Percentiles rank a stretch among this genome's conserved stretches.
Conservation (phyloP, 2,888 invertebrate genomes). For the Parochlus steinenii region DNA sequence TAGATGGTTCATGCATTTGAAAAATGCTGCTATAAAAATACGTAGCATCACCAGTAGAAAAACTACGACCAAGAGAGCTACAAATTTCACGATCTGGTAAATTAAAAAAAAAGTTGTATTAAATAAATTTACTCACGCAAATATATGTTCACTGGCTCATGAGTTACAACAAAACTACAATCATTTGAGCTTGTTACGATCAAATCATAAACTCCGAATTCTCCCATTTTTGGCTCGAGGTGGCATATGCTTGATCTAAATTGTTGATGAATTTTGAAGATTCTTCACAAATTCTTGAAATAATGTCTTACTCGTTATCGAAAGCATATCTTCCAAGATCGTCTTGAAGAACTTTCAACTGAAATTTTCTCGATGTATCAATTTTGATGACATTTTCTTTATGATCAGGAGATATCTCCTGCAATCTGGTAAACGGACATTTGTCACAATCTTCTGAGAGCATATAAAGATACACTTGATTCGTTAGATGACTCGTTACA, state of each 20-base stretch:
- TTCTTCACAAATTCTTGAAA: slow-evolving; percentile 16
- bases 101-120: slow-evolving; percentile 10
- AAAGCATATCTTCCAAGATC: slow-evolving; percentile 32
- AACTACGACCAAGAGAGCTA: slow-evolving; percentile 23
- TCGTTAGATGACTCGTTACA: slow-evolving; percentile 23
- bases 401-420: slow-evolving; percentile 22
- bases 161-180: slow-evolving; percentile 38
- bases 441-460: slow-evolving; percentile 54
- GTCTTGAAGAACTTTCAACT: slow-evolving; percentile 39
- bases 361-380: slow-evolving; percentile 34
- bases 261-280: slow-evolving; percentile 10
- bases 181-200: slow-evolving; percentile 32
- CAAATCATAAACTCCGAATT: slow-evolving; percentile 57
- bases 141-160: slow-evolving; percentile 52
- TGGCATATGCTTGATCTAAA: slow-evolving; percentile 42
- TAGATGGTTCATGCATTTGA: slow-evolving; percentile 17
- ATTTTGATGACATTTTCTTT: slow-evolving; percentile 30
- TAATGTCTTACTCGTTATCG: slow-evolving; percentile 24
- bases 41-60: slow-evolving; percentile 21
- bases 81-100: slow-evolving; percentile 20
- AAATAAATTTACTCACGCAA: slow-evolving; percentile 38
- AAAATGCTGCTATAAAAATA: too few species aligned
- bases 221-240: slow-evolving; percentile 38
- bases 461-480: slow-evolving; percentile 39
- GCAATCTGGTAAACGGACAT: slow-evolving; percentile 46